Conservation (phyloP, 2,113 vertebrate species). For the Aleadryas rufinucha region DNA sequence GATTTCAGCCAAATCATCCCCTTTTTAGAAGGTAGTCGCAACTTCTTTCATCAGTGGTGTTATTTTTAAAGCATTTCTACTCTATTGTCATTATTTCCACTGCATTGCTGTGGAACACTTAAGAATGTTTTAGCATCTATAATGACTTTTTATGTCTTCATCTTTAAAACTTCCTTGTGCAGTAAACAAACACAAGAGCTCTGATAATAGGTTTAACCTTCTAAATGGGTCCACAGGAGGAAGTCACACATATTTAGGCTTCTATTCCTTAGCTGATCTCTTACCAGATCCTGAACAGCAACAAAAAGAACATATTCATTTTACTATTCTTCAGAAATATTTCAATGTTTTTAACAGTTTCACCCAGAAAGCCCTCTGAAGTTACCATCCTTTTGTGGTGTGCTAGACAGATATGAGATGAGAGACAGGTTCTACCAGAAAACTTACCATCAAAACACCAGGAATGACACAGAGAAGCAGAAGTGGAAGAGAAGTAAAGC, state of each 20-base stretch:
- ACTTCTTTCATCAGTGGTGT: neutral
- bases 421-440: neutral
- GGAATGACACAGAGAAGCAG: neutral
- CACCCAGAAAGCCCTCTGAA: neutral
- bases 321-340: neutral
- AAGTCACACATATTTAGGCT: slow-evolving; percentile 54
- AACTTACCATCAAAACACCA: neutral
- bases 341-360: neutral
- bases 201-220: slow-evolving; percentile 48
- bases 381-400: neutral
- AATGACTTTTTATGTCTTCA: neutral
- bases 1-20: neutral
- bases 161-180: neutral
- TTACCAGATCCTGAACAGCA: neutral
- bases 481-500: neutral
- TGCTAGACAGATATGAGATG: neutral
- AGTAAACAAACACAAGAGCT: neutral
- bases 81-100: neutral
- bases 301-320: neutral
- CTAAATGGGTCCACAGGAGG: slow-evolving; percentile 71
- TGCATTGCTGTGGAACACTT: neutral
- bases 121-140: neutral
- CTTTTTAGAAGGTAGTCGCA: fast-evolving
- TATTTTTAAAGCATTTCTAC: neutral
- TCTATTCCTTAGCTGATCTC: neutral